These are phyloP conservation scores for Ditula angustiorana DNA, from an alignment of 2,888 invertebrate species.

Conservation along the genomic window DNA sequence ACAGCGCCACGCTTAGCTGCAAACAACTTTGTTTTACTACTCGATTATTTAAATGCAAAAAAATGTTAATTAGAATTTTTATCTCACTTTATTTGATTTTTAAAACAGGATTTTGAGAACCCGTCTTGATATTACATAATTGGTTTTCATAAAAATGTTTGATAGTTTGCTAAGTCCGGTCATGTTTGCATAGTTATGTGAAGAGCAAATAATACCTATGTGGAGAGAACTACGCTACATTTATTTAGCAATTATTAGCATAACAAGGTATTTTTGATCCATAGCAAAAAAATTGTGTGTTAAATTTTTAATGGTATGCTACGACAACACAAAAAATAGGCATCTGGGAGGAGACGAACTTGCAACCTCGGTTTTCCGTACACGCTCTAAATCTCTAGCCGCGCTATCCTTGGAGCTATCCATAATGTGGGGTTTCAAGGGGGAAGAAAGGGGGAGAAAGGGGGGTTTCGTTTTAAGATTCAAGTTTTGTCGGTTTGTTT, in stretches of 20 bases:
- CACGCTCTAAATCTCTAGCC: no score
- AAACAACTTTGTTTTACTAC: constrained; percentile 6
- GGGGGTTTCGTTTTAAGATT: no score
- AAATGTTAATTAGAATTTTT: constrained; percentile 6
- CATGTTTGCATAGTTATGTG: constrained; percentile 22
- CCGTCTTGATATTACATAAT: constrained; percentile 30
- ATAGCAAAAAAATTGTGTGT: no score
- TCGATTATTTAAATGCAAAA: background rate
- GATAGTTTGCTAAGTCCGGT: constrained; percentile 1
- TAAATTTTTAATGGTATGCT: no score
- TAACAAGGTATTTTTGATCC: background rate
- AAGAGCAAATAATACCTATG: constrained; percentile 12
- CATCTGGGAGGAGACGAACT: no score
- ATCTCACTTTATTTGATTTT: constrained; percentile 22
- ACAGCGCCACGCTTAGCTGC: background rate
- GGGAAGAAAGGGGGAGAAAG: no score
- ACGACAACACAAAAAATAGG: no score
- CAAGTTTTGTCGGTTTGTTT: no score
- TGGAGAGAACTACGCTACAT: background rate
- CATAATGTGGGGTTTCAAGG: no score
- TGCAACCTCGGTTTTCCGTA: no score
- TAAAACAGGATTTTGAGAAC: constrained; percentile 29
- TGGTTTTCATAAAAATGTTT: background rate
- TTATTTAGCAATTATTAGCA: background rate
- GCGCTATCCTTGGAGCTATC: no score